Base-by-base conservation (phyloP, 30 jellyfish, hydroid and myxozoan species). In the Aurelia aurita complex sp. Pacific region DNA sequence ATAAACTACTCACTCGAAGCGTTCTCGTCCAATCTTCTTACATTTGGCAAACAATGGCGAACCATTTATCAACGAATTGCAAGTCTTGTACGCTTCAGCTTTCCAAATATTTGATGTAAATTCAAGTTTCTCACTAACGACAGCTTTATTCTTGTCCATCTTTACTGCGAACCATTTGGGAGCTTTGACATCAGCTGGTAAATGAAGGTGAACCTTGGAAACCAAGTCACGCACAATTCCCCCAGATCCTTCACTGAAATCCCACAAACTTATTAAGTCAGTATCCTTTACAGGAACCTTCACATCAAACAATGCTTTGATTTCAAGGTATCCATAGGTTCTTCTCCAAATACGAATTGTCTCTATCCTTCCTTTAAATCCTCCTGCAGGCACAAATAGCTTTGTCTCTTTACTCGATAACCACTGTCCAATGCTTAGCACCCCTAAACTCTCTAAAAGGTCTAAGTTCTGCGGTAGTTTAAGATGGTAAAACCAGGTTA, bases 191-290 rank as follows among this genome's bases (percentile, higher is more conserved):
- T 74, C 82, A 61, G 75, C 23, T 2, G 94, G 88, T 17, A 85
- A 52, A 65, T 62, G 74, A 57, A 85, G 52, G 10, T 74, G 71
- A 43, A 64, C n/a, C 4, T 55, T 54, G 52, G 88, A 74, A 8
- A 85, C 86, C 35, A 54, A 59, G 74, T 85, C 88, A 34, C 81
- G 76, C 0, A 85, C 81, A 2, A 85, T 29, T 18, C 29, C 60
- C 0, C 94, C 94, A 64, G 87, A 50, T 13, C 94, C 94, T 52
- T 85, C 94, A 40, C 72, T 85, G 83, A 85, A 63, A n/a, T 85
- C 68, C 94, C 94, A 85, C 35, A 40, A 42, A 67, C 88, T 76
- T 4, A 85, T 42, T 71, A 85, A 65, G 40, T 85, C 87, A 18
- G 55, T 8, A 40, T 85, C 87, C 51, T 64, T 7, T 13, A 33